Evolutionary conservation across 2,888 invertebrate genomes (phyloP), one percentile per base, ranked within the genome.

Genomic region (Leptinotarsa rubiginosa): DNA sequence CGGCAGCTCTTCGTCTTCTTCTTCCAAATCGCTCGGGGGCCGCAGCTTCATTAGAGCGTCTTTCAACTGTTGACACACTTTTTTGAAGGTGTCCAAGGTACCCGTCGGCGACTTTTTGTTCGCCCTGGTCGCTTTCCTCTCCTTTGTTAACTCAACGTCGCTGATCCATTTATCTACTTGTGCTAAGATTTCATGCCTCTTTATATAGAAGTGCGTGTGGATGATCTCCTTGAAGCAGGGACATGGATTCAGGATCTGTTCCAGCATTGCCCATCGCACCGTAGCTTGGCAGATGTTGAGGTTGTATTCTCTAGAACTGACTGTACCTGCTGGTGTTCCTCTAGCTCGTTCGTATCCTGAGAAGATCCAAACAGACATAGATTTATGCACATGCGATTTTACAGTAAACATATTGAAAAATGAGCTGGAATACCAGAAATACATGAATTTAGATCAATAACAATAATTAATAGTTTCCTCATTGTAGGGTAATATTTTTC

Each of bases 211-310:
- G 88, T 98, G 98, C 41, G 95, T 93, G 79, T 96, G 94, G 79
- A 98, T 96, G 69, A 97, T 95, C 94, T 97, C 95, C 88, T 94
- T 95, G 87, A 98, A 97, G 89, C 97, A 97, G 56, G 95, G 93
- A 86, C 95, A 95, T 5, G 97, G 96, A 88, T 95, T 95, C 75
- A 94, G 89, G 80, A 98, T 92, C 87, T 97, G 97, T 88, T 98
- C 97, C 78, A 98, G 90, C 96, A 98, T 97, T 79, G 96, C 97
- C 97, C 97, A 98, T 86, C 96, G 93, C 78, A 96, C 96, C 80
- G 96, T 96, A 13, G 97, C 97, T 89, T 97, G 96, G 88, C 96
- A 94, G 84, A 98, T 97, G 89, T 97, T 97, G 83, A 96, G 95
- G 89, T 97, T 97, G 89, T 98, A 98, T 89, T 97, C 97, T 83